Conservation (phyloP, 2,113 vertebrate species). For the Anolis carolinensis region DNA sequence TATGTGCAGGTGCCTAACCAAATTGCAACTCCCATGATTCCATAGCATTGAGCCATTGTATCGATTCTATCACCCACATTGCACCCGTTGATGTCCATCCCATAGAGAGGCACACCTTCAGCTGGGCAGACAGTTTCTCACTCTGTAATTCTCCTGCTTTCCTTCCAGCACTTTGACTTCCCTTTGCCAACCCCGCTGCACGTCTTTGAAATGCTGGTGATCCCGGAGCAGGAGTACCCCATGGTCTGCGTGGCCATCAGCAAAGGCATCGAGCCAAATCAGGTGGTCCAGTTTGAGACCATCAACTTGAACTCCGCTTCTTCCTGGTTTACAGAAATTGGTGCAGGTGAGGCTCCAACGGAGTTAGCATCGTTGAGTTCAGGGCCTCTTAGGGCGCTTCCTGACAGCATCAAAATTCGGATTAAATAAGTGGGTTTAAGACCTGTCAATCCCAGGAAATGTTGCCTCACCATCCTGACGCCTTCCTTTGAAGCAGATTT, state of each 20-base stretch:
- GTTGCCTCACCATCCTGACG: too few species aligned
- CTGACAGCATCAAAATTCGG: too few species aligned
- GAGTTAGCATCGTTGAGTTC: background rate
- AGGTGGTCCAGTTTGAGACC: constrained; percentile 97
- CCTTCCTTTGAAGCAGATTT: too few species aligned
- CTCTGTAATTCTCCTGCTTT: background rate
- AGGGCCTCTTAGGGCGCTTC: too few species aligned
- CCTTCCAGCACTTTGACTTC: constrained; percentile 94
- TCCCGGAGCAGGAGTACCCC: constrained; percentile 96
- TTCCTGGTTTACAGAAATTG: constrained; percentile 97
- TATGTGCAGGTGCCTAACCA: too few species aligned
- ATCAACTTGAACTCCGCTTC: constrained; percentile 99
- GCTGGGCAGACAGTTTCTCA: background rate
- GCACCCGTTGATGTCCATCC: too few species aligned
- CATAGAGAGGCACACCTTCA: background rate
- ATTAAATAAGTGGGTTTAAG: too few species aligned
- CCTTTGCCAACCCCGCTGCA: constrained; percentile 93
- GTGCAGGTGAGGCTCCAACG: constrained; percentile 77
- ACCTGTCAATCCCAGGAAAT: too few species aligned
- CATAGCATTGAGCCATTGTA: too few species aligned
- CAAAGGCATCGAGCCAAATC: constrained; percentile 82
- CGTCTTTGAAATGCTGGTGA: constrained; percentile 98
- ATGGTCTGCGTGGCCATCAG: constrained; percentile 96
- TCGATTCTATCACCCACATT: too few species aligned
- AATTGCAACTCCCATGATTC: too few species aligned